These are phyloP conservation scores for Deroplatys truncata DNA, from an alignment of 2,888 invertebrate species.

Conservation along the genomic window DNA sequence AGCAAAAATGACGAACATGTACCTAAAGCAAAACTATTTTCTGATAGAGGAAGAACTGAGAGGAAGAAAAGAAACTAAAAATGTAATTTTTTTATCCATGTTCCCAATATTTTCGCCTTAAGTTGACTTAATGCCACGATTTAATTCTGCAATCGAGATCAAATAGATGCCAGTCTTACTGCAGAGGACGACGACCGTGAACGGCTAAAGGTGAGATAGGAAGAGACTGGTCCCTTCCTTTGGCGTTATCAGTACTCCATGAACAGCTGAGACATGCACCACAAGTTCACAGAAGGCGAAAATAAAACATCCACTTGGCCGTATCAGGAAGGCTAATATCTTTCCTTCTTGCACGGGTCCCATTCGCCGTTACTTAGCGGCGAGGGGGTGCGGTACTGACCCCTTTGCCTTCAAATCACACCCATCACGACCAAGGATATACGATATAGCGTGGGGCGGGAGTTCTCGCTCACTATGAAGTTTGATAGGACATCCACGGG, in stretches of 20 bases:
- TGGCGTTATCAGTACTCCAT: background rate
- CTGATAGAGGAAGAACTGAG: too few species aligned
- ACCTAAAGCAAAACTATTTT: too few species aligned
- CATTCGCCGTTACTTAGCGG: background rate
- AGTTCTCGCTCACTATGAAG: conserved; percentile 9
- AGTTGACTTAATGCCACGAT: too few species aligned
- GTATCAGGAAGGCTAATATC: background rate
- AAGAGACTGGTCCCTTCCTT: background rate
- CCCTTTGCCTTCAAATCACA: conserved; percentile 25
- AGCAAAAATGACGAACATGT: too few species aligned
- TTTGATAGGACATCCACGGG: conserved; percentile 24
- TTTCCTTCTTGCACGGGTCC: background rate
- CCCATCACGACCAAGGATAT: conserved; percentile 19
- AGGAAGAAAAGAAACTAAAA: too few species aligned
- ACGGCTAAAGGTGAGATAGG: background rate
- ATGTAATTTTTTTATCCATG: too few species aligned
- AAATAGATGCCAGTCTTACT: background rate
- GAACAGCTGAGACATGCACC: background rate
- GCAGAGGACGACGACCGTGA: background rate
- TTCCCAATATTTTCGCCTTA: too few species aligned
- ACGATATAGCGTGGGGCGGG: background rate
- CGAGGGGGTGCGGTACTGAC: conserved; percentile 4
- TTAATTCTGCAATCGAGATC: too few species aligned
- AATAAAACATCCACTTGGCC: background rate
- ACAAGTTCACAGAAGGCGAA: background rate